Percentiles rank a stretch among this genome's conserved stretches.
phyloP scores from a whole-genome alignment of 2,113 vertebrate genomes.

The Bettongia penicillata region DNA sequence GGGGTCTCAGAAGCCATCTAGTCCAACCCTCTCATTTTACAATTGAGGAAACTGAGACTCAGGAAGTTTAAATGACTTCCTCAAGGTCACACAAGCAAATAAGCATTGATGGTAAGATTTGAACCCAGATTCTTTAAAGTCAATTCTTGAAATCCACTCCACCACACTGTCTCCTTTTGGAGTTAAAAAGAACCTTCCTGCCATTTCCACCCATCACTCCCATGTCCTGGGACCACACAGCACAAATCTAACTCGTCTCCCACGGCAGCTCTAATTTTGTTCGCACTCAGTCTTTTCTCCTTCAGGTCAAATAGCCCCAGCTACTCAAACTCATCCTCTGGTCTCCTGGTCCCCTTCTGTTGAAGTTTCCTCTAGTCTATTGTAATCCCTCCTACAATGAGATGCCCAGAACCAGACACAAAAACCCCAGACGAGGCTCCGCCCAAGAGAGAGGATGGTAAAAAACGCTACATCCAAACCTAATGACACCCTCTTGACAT shows the following conservation, averaged over 20 bases:
- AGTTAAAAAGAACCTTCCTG: not conserved
- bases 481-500: not conserved
- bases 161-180: not conserved
- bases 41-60: not conserved
- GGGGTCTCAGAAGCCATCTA: not conserved
- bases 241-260: not conserved
- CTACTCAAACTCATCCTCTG: not conserved
- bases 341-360: not conserved
- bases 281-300: not conserved
- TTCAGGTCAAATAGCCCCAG: not conserved
- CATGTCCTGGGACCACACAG: not conserved
- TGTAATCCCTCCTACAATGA: not conserved
- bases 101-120: not conserved
- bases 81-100: not conserved
- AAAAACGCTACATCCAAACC: not conserved
- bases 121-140: not conserved
- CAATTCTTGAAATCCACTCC: not conserved
- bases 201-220: not conserved
- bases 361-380: not conserved
- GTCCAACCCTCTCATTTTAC: not conserved
- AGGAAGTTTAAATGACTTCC: not conserved
- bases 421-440: not conserved
- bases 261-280: not conserved
- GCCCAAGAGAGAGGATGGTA: not conserved
- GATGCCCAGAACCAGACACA: not conserved